Evolutionary conservation across 2,113 vertebrate genomes (phyloP).

Genomic region (Albula glossodonta): DNA sequence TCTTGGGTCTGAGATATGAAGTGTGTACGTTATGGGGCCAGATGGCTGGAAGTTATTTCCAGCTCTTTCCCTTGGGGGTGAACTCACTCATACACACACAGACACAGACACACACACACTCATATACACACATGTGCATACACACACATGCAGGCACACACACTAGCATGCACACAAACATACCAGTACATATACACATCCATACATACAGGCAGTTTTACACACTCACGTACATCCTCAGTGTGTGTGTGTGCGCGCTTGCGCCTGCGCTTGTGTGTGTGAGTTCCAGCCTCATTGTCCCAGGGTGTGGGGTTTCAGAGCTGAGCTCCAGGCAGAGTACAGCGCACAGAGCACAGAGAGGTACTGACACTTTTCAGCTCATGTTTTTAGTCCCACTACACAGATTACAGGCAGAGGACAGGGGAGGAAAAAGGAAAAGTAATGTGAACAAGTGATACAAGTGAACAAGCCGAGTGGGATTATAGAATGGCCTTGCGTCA

Average conservation of each 20-base stretch:
- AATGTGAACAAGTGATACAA: not conserved
- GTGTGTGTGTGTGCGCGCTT: no score
- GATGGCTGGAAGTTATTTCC: not conserved
- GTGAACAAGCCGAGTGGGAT: not conserved
- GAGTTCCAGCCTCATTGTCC: not conserved
- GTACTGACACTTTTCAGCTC: not conserved
- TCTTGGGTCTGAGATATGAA: not conserved
- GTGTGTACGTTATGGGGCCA: not conserved
- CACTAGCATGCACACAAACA: no score
- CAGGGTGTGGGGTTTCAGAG: not conserved
- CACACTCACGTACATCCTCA: no score
- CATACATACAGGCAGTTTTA: no score
- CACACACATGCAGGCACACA: not conserved
- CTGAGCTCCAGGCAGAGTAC: not conserved
- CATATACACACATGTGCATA: not conserved
- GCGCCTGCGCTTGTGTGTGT: no score
- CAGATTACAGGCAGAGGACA: not conserved
- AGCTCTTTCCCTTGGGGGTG: no score
- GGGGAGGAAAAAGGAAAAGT: not conserved
- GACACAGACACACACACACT: constrained; percentile 5
- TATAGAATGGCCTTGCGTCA: not conserved
- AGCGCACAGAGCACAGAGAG: not conserved
- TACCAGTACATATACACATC: no score
- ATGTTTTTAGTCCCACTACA: not conserved
- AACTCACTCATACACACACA: not conserved